phyloP scores from a whole-genome alignment of 2,797 vertebrate species.

The Enoplosus armatus region DNA sequence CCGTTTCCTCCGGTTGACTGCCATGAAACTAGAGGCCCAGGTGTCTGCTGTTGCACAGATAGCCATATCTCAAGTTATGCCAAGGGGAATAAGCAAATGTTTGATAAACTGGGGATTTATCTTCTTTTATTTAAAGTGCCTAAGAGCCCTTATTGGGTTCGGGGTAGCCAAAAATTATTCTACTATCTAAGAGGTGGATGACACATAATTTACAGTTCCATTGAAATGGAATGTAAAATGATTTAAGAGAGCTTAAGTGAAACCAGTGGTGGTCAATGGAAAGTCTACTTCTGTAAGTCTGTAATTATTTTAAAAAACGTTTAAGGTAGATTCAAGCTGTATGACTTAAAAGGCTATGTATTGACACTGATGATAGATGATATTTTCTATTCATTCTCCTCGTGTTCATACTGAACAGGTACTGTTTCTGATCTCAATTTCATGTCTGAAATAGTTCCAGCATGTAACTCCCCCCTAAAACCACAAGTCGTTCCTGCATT shows the following conservation, averaged over 20 bases:
- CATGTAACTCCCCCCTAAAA: neutral
- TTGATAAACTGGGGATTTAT: constrained; percentile 1
- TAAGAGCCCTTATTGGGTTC: constrained; percentile 19
- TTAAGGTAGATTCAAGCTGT: neutral
- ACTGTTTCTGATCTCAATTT: neutral
- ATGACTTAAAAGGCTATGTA: neutral
- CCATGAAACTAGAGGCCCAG: neutral
- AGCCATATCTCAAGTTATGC: constrained; percentile 3
- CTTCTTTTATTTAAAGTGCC: constrained; percentile 47
- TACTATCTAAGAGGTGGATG: neutral
- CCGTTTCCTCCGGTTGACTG: neutral
- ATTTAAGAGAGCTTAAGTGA: neutral
- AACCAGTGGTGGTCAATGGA: neutral
- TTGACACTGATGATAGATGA: neutral
- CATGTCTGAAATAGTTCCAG: neutral
- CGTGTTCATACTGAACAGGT: too few relatives aligned
- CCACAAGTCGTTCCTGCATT: neutral
- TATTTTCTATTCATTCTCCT: neutral
- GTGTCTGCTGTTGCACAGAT: neutral
- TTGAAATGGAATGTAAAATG: neutral
- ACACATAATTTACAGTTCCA: constrained; percentile 6
- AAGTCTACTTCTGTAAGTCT: neutral
- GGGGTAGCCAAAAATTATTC: neutral
- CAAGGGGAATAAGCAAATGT: neutral
- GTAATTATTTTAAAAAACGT: neutral